A percentile compares a stretch with the other conserved stretches of the same genome.
Conservation (phyloP, 92 coral and sea anemone species). For the Epizoanthus rinbou region DNA sequence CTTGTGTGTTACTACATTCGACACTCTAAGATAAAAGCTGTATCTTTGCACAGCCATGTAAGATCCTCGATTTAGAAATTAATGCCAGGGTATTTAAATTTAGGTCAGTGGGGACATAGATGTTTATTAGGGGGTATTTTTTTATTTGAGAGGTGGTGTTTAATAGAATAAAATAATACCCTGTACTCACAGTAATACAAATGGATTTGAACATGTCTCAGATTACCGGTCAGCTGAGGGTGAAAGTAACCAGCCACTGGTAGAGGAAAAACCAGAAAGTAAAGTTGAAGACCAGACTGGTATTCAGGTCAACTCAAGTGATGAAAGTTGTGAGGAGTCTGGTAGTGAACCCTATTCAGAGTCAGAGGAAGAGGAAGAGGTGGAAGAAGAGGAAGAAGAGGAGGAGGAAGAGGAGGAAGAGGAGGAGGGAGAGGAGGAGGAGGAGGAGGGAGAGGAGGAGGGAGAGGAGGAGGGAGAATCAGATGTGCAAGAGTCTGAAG, state of each 20-base stretch:
- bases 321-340: constrained; percentile 27
- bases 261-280: neutral
- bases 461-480: neutral
- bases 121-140: no score
- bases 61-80: no score
- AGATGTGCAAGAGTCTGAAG: neutral
- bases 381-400: neutral
- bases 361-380: neutral
- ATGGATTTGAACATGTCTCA: neutral
- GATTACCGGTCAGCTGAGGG: constrained; percentile 13
- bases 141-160: no score
- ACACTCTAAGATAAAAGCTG: no score
- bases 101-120: no score
- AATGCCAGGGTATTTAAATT: no score
- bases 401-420: neutral
- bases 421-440: neutral
- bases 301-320: constrained; percentile 4
- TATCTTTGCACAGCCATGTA: no score
- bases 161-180: no score
- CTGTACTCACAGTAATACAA: no score
- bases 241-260: neutral
- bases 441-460: neutral
- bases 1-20: no score
- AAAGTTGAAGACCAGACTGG: constrained; percentile 2
- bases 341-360: constrained; percentile 8